Base-by-base conservation (phyloP, 2,113 vertebrate genomes). In the Herpetotheres cachinnans region DNA sequence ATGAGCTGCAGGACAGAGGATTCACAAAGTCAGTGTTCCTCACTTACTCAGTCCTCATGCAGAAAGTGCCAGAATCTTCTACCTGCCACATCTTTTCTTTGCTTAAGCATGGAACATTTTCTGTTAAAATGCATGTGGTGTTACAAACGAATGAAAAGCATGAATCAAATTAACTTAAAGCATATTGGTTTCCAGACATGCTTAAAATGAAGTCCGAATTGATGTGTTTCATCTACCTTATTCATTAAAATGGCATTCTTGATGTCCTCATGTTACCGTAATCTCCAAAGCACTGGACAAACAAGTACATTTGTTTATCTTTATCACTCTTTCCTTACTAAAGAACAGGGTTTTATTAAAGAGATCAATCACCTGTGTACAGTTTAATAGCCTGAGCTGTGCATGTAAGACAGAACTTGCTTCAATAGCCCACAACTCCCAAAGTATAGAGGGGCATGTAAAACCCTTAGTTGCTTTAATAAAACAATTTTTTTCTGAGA, bases 311-410 rank as follows among this genome's bases (percentile, higher is more conserved):
- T 98, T 98, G 98, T 98, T 98, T 98, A 96, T 98, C 97, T 97
- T 97, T 98, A 98, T 97, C 98, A 97, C 95, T 97, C 97, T 97
- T 98, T 97, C 97, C 97, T 98, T 96, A 96, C 97, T 97, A 98
- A 98, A 98, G 97, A 98, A 97, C 96, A 87, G 93, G 83, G 83
- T 97, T 98, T 98, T 98, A 98, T 98, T 98, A 98, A 98, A 98
- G 97, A 98, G 97, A 98, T 98, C 98, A 98, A 98, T 98, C 98
- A 98, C 98, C 81, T 93, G 93, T 88, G 91, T 97, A 95, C 96
- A 97, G 97, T 95, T 98, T 98, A 98, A 98, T 98, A 97, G 98
- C 90, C 96, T 89, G 76, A 86, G 92, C 86, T 76, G 96, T 65
- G 83, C 88, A 77, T 67, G 54, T 90, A 92, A 97, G 92, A 77